Percentiles rank a stretch among this genome's conserved stretches.
phyloP scores from a whole-genome alignment of 23 tunicate species.

The Pegea sp. region DNA sequence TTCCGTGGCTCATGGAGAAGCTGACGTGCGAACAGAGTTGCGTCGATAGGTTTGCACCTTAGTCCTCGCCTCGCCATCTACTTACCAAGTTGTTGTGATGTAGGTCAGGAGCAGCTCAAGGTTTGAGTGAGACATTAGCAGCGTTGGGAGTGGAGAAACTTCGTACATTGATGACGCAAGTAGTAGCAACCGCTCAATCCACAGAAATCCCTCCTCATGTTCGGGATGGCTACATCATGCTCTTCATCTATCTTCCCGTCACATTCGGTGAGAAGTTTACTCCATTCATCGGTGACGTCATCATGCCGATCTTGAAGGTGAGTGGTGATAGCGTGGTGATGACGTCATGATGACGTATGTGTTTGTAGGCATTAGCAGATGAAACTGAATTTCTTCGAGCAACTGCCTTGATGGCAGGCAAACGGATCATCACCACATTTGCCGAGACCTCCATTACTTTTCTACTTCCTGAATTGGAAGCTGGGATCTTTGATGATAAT shows the following conservation, averaged over 20 bases:
- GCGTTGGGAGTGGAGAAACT: conserved; percentile 50
- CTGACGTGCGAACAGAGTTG: conserved; percentile 64
- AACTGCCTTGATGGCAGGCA: conserved; percentile 79
- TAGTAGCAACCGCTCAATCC: conserved; percentile 37
- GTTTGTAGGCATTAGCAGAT: conserved; percentile 74
- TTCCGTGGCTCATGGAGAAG: conserved; percentile 83
- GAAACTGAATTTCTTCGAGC: conserved; percentile 79
- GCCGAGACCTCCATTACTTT: conserved; percentile 54
- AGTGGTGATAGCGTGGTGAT: not conserved
- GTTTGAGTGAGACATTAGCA: conserved; percentile 59
- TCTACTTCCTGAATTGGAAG: conserved; percentile 61
- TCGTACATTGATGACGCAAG: conserved; percentile 43
- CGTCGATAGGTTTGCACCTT: conserved; percentile 85
- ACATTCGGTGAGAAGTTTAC: conserved; percentile 65
- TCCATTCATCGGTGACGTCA: conserved; percentile 34
- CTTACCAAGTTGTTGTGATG: no score
- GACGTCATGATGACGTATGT: no score
- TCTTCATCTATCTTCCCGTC: conserved; percentile 72
- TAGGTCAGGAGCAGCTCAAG: conserved; percentile 97
- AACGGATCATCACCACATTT: conserved; percentile 50
- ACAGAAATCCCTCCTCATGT: conserved; percentile 53
- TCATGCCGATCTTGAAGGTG: conserved; percentile 80
- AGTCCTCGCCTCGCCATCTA: no score
- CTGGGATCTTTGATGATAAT: conserved; percentile 84
- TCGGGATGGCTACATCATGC: conserved; percentile 92